Base-by-base conservation (phyloP, 2,888 invertebrate genomes). In the Biston betularia region DNA sequence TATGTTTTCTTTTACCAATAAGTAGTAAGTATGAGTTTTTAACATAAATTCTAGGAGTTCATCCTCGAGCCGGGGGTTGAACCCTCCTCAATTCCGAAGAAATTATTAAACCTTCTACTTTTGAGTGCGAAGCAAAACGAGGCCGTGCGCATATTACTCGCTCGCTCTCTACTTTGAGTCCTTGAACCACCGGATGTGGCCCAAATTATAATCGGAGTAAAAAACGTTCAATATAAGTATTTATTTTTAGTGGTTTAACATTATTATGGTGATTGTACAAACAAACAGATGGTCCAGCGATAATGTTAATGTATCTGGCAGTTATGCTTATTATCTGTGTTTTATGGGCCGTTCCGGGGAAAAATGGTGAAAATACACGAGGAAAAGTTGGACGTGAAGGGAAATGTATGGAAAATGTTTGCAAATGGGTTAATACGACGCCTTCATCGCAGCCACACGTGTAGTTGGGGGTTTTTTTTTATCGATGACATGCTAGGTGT, bases 301-400 rank as follows among this genome's bases (percentile, higher is more conserved):
- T 74, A 74, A 74, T 74, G 65, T 67, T 63, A 64, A 71, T 71
- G 71, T 73, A 73, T 71, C 60, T 71, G 33, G 64, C 72, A 67
- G 71, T 72, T 73, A 73, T 74, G 74, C 73, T 72, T 74, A 74
- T 73, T 74, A 71, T 73, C 70, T 65, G 65, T 62, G 67, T 61
- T 74, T 74, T 74, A 74, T 73, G 71, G 73, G 63, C 66, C 74
- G 70, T 74, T 74, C 63, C 58, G 46, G 24, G 62, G 59, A 64
- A 66, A 45, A 70, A 70, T 71, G 68, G 57, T 59, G 64, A 56
- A 68, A 71, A 71, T 71, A 63, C 53, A 11, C 40, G 46, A 61
- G 62, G 63, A 58, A 63, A 67, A 54, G 48, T 60, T 56, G 35
- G 52, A 60, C 55, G 50, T 58, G 52, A 15, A 55, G 33, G 48